These are phyloP conservation scores for Hypotaenidia philippensis DNA, from an alignment of 2,797 vertebrate genomes.

Conservation along the genomic window DNA sequence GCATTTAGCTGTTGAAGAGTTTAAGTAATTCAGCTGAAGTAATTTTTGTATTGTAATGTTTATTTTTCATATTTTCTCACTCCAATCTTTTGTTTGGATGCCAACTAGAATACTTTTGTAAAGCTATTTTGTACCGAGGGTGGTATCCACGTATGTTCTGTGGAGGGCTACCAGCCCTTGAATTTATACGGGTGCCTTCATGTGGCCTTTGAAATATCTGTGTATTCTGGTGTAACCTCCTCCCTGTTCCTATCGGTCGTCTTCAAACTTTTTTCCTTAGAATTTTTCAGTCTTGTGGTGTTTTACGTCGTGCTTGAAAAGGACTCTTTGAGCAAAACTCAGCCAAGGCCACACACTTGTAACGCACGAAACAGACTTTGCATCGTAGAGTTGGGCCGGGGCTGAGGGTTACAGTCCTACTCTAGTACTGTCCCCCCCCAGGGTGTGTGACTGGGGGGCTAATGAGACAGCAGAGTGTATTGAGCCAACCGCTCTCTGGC, in stretches of 20 bases:
- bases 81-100: not conserved
- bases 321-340: not conserved
- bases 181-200: accelerated
- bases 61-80: not conserved
- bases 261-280: not conserved
- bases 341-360: not conserved
- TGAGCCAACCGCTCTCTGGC: not conserved
- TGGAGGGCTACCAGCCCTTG: not conserved
- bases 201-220: not conserved
- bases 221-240: not conserved
- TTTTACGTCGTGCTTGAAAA: not conserved
- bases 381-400: not conserved
- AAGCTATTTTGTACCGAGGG: not conserved
- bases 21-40: not conserved
- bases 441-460: not conserved
- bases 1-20: not conserved
- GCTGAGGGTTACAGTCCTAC: not conserved
- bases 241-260: not conserved
- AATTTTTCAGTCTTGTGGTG: accelerated
- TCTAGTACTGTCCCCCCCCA: accelerated
- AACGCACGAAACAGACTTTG: not conserved
- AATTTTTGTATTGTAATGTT: not conserved
- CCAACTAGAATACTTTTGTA: not conserved
- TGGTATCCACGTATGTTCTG: accelerated
- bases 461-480: not conserved